Evolutionary conservation across 1,140 invertebrate genomes (phyloP).

Genomic region (Drosophila pectinifera): DNA sequence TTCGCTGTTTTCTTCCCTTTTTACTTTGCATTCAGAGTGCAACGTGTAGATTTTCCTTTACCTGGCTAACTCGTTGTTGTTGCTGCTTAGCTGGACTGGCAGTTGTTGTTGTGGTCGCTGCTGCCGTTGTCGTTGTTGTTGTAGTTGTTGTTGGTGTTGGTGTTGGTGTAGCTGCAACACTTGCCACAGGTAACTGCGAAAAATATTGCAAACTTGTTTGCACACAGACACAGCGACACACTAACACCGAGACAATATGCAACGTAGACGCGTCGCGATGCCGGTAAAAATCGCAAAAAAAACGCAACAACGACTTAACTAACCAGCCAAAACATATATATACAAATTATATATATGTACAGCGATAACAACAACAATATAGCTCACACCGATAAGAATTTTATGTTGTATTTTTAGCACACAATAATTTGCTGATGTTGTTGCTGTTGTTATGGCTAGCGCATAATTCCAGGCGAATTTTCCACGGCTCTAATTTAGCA

Average conservation of each 20-base stretch:
- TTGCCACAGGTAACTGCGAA: slow-evolving; percentile 50
- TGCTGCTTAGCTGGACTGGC: slow-evolving; percentile 5
- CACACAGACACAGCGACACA: slow-evolving; percentile 54
- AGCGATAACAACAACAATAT: slow-evolving; percentile 22
- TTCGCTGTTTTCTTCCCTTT: slow-evolving; percentile 1
- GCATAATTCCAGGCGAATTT: slow-evolving; percentile 17
- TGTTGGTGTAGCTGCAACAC: slow-evolving; percentile 41
- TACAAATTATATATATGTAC: slow-evolving; percentile 1
- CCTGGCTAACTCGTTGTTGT: slow-evolving; percentile 36
- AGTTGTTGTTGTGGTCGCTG: slow-evolving; percentile 31
- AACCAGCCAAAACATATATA: slow-evolving; percentile 19
- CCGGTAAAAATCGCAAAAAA: slow-evolving; percentile 23
- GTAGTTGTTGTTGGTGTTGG: too few relatives aligned
- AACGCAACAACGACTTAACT: slow-evolving; percentile 27
- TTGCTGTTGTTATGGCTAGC: slow-evolving; percentile 26
- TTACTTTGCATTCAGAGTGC: slow-evolving; percentile 6
- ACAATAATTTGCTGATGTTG: slow-evolving; percentile 15
- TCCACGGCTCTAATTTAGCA: slow-evolving; percentile 30
- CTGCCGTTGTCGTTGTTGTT: slow-evolving; percentile 14
- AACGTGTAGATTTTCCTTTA: slow-evolving; percentile 30
- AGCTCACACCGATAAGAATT: slow-evolving; percentile 37
- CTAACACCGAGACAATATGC: slow-evolving; percentile 33
- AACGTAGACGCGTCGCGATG: slow-evolving; percentile 18
- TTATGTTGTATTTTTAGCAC: slow-evolving; percentile 10
- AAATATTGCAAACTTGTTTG: slow-evolving; percentile 66